Evolutionary conservation across 2,797 vertebrate species (phyloP).

Genomic region (Gorsachius magnificus): DNA sequence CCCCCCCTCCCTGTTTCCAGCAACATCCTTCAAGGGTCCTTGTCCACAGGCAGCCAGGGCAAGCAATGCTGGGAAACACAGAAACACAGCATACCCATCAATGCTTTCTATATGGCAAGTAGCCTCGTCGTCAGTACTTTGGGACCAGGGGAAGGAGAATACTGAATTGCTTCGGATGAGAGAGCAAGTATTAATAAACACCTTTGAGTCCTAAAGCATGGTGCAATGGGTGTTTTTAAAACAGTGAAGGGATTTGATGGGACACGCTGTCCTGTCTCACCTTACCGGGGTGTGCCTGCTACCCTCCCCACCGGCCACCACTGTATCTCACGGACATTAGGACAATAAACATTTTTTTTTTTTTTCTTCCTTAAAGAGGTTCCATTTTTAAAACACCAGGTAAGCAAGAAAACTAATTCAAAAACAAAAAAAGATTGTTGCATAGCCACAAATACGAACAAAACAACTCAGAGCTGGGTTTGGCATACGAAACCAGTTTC

Average conservation of each 20-base stretch:
- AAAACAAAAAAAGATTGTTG: not conserved
- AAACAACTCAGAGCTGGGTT: not conserved
- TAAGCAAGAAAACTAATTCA: not conserved
- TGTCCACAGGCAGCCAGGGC: not conserved
- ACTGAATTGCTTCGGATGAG: not conserved
- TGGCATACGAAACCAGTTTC: not conserved
- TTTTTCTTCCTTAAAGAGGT: not conserved
- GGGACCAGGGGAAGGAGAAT: not conserved
- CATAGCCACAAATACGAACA: not conserved
- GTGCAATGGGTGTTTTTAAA: not conserved
- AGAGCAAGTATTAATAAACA: not conserved
- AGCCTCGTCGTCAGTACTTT: not conserved
- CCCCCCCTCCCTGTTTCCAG: not conserved
- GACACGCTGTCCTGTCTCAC: not conserved
- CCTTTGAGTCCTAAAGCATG: rapidly evolving
- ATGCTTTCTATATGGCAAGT: not conserved
- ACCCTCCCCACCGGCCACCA: not conserved
- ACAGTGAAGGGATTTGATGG: not conserved
- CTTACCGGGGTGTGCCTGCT: not conserved
- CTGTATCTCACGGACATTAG: not conserved
- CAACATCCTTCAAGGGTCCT: not conserved
- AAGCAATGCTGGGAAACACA: not conserved
- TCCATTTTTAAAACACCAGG: not conserved
- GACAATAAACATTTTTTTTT: rapidly evolving
- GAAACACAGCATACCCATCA: rapidly evolving